Base-by-base conservation (phyloP, 2,113 vertebrate species). In the Apaloderma vittatum region DNA sequence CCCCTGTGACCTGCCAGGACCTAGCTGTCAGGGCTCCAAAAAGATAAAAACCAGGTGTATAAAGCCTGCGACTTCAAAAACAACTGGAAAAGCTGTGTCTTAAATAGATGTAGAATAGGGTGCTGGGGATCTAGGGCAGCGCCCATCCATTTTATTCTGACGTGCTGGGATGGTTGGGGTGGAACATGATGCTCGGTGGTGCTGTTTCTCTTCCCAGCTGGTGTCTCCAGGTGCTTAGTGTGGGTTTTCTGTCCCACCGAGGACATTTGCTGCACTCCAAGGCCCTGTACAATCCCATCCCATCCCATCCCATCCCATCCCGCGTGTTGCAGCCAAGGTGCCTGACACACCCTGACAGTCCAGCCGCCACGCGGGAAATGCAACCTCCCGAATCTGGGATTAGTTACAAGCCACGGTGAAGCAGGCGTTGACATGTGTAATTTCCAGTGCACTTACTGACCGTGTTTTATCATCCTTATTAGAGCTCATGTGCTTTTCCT, bases 101-200 rank as follows among this genome's bases (percentile, higher is more conserved):
- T 55, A 48, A 58, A 12, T 49, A 54, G 37, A 40, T 18, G 21
- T 17, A 23, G 27, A 57, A n/a, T 0, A 2, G 17, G 22, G 2
- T 51, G 29, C 5, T 46, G 58, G 24, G 40, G 26, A 23, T 23
- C 5, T 6, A 43, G 27, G 22, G 27, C 34, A 62, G 8, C 2
- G 3, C 22, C 15, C 6, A 1, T 55, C 30, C 24, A 29, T 54
- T 67, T 78, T 32, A 26, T 34, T 0, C 0, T 1, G 8, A 26
- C 0, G 3, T 74, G 24, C 46, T 8, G 3, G 16, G 27, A 15
- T 55, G 66, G 3, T 15, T 2, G 0, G 15, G n/a, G 26, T 54
- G 46, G 59, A 3, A 71, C 15, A 18, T 0, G 0, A 3, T 18
- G 57, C 51, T 74, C 10, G 20, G 55, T 61, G 72, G 23, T 7